These are phyloP conservation scores for Gobiocypris rarus DNA, from an alignment of 2,113 vertebrate genomes.

Conservation along the genomic window DNA sequence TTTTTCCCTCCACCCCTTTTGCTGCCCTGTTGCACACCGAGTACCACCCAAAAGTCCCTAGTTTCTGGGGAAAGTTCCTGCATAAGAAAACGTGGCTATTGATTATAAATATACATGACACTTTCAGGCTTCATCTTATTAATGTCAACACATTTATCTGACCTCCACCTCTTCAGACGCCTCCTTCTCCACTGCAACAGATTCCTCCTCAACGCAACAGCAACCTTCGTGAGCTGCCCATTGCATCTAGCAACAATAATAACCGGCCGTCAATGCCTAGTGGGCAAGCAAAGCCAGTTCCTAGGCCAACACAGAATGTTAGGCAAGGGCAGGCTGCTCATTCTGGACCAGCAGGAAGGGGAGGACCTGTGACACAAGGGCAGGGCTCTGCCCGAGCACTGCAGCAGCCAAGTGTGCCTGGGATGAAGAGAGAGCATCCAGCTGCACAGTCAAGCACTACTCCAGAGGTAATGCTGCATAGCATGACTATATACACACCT, in stretches of 20 bases:
- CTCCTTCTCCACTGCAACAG: slow-evolving; percentile 81
- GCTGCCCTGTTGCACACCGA: too few relatives aligned
- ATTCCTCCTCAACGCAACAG: slow-evolving; percentile 85
- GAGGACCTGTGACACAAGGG: slow-evolving; percentile 61
- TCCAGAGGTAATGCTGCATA: slow-evolving; percentile 22
- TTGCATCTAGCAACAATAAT: slow-evolving; percentile 83
- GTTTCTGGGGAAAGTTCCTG: too few relatives aligned
- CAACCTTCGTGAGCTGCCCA: slow-evolving; percentile 91
- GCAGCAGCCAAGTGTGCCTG: slow-evolving; percentile 55
- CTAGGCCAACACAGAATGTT: slow-evolving; percentile 67
- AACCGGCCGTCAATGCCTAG: slow-evolving; percentile 68
- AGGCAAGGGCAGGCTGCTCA: slow-evolving; percentile 66
- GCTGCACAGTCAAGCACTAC: slow-evolving; percentile 62
- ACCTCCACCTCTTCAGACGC: slow-evolving; percentile 69
- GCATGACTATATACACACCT: not conserved
- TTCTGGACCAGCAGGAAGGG: slow-evolving; percentile 59
- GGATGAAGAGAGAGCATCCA: slow-evolving; percentile 73
- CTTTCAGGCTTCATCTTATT: too few relatives aligned
- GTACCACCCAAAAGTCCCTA: too few relatives aligned
- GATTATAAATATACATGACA: not conserved
- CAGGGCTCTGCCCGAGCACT: slow-evolving; percentile 61
- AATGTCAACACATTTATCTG: not conserved
- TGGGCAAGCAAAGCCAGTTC: slow-evolving; percentile 72
- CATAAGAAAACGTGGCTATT: too few relatives aligned
- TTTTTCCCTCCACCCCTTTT: too few relatives aligned